phyloP scores from a whole-genome alignment of 2,888 invertebrate species.

The Drosophila recens region DNA sequence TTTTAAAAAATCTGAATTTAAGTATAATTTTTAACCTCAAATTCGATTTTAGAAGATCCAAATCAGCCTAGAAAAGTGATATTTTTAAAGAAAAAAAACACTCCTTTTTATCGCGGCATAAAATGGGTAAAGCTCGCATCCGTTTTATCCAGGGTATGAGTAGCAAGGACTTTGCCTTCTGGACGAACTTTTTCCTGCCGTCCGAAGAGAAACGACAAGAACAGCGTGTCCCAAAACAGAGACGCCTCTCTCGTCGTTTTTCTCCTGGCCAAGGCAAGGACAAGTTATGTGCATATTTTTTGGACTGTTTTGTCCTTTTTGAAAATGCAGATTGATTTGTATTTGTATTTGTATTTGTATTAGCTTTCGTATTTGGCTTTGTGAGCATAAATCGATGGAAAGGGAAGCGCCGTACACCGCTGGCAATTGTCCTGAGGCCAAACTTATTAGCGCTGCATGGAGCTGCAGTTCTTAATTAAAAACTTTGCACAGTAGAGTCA shows the following conservation, averaged over 20 bases:
- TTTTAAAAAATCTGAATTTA: too few relatives aligned
- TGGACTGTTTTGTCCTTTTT: constrained; percentile 33
- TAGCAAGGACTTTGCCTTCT: constrained; percentile 31
- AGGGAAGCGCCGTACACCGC: neutral
- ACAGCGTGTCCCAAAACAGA: constrained; percentile 24
- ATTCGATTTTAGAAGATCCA: too few relatives aligned
- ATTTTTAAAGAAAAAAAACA: too few relatives aligned
- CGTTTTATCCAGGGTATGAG: constrained; percentile 15
- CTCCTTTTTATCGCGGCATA: too few relatives aligned
- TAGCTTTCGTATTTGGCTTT: constrained; percentile 9
- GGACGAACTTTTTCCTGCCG: constrained; percentile 49
- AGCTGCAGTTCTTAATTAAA: constrained; percentile 68
- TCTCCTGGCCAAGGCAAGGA: constrained; percentile 22
- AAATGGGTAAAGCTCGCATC: too few relatives aligned
- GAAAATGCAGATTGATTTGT: constrained; percentile 71
- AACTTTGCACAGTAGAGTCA: constrained; percentile 46
- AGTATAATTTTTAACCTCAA: too few relatives aligned
- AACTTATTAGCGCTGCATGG: constrained; percentile 29
- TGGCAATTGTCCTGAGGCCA: constrained; percentile 14
- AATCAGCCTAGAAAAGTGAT: too few relatives aligned
- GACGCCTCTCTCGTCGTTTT: neutral
- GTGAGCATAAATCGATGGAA: constrained; percentile 11
- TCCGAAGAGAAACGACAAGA: constrained; percentile 39
- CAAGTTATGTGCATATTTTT: constrained; percentile 71
- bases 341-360: constrained; percentile 13